These are phyloP conservation scores for Phengaris alcon DNA, from an alignment of 2,888 invertebrate species.

Conservation along the genomic window DNA sequence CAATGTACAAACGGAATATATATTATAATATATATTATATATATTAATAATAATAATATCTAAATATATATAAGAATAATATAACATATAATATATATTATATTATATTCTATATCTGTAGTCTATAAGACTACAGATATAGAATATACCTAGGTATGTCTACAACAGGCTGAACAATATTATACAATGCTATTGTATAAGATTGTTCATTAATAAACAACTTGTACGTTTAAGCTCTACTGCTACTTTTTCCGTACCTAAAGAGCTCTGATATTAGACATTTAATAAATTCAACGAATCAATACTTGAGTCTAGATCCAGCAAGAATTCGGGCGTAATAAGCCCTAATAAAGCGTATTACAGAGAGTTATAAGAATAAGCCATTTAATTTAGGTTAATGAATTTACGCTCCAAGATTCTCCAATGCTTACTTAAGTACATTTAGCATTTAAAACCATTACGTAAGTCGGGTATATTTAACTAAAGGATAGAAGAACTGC, in stretches of 20 bases:
- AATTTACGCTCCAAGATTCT: background rate
- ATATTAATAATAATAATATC: too few species aligned
- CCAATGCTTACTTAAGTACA: background rate
- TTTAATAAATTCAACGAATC: too few species aligned
- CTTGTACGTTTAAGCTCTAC: too few species aligned
- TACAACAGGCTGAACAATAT: background rate
- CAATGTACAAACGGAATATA: background rate
- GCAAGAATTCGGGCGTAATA: background rate
- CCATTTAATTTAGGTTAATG: background rate
- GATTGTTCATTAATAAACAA: too few species aligned
- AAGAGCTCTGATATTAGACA: too few species aligned
- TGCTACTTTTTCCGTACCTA: too few species aligned
- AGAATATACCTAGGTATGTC: background rate
- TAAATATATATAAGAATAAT: too few species aligned
- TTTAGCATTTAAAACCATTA: background rate
- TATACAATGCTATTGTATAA: too few species aligned
- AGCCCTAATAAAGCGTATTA: background rate
- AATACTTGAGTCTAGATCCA: too few species aligned
- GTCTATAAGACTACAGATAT: background rate
- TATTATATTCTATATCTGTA: too few species aligned
- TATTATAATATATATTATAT: too few species aligned
- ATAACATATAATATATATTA: too few species aligned
- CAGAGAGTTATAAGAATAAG: background rate
- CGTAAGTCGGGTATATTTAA: background rate
- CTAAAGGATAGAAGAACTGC: background rate